These are phyloP conservation scores for Fundulus diaphanus DNA, from an alignment of 2,797 vertebrate species.

Conservation along the genomic window DNA sequence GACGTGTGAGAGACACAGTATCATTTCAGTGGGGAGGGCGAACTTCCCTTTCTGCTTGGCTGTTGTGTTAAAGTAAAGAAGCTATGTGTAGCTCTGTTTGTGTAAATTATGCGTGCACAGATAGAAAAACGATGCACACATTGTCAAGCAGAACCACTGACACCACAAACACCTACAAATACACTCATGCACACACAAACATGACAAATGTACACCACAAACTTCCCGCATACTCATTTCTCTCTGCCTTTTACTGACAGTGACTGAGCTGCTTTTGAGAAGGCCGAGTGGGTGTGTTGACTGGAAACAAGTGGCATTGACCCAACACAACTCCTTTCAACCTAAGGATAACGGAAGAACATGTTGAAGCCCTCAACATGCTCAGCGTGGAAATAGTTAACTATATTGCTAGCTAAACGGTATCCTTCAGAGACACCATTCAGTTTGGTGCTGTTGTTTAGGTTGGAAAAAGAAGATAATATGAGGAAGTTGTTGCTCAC, in stretches of 20 bases:
- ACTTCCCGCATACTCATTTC: slow-evolving; percentile 65
- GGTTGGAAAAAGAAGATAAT: slow-evolving; percentile 6
- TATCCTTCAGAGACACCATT: not conserved
- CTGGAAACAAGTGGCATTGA: slow-evolving; percentile 68
- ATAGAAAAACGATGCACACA: slow-evolving; percentile 21
- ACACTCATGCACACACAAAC: slow-evolving; percentile 18
- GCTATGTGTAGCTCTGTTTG: slow-evolving; percentile 10
- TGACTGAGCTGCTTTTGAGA: slow-evolving; percentile 69
- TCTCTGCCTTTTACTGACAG: slow-evolving; percentile 66
- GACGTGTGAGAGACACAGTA: not conserved
- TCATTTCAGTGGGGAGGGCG: not conserved
- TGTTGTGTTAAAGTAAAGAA: slow-evolving; percentile 3
- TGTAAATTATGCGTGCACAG: not conserved
- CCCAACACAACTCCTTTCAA: slow-evolving; percentile 34
- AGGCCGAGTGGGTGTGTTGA: slow-evolving; percentile 69
- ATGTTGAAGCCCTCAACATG: slow-evolving; percentile 10
- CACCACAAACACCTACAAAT: slow-evolving; percentile 45
- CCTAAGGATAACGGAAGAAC: slow-evolving; percentile 7
- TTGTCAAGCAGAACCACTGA: slow-evolving; percentile 32
- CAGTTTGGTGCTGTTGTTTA: not conserved
- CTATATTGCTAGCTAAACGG: too few relatives aligned
- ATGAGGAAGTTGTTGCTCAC: not conserved
- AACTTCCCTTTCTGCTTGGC: slow-evolving; percentile 11
- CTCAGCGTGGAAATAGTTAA: slow-evolving; percentile 20
- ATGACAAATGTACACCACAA: slow-evolving; percentile 41